Evolutionary conservation across 2,888 invertebrate genomes (phyloP).

Genomic region (Calephelis perditalis): DNA sequence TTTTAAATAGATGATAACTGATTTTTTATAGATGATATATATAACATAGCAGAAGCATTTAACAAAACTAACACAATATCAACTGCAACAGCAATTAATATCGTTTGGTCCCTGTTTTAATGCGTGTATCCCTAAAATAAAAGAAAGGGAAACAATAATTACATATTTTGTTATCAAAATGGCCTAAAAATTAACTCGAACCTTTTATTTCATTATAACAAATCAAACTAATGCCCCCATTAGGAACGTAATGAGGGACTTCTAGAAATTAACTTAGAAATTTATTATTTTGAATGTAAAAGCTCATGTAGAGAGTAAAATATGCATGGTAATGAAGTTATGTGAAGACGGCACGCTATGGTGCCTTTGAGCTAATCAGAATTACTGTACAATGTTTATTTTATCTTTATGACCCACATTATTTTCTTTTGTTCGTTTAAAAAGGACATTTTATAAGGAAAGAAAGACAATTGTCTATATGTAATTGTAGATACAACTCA

Average conservation of each 20-base stretch:
- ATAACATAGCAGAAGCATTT: neutral
- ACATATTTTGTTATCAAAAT: slow-evolving; percentile 7
- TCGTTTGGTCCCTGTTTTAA: neutral
- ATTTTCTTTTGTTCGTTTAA: slow-evolving; percentile 2
- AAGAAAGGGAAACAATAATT: slow-evolving; percentile 10
- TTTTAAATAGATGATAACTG: no score
- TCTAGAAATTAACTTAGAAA: slow-evolving; percentile 25
- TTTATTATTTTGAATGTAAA: slow-evolving; percentile 27
- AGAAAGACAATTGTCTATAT: no score
- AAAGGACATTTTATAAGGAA: no score
- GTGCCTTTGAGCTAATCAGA: slow-evolving; percentile 23
- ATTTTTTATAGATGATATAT: slow-evolving; percentile 2
- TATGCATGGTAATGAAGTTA: slow-evolving; percentile 25
- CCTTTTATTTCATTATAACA: slow-evolving; percentile 20
- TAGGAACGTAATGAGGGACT: slow-evolving; percentile 24
- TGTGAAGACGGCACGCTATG: slow-evolving; percentile 26
- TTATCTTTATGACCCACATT: slow-evolving; percentile 3
- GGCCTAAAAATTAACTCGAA: slow-evolving; percentile 2
- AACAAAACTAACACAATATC: slow-evolving; percentile 6
- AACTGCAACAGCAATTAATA: slow-evolving; percentile 14
- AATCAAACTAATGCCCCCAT: slow-evolving; percentile 28
- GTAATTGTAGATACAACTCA: no score
- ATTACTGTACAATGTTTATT: slow-evolving; percentile 18
- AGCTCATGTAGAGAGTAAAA: slow-evolving; percentile 27
- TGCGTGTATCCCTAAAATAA: neutral